These are phyloP conservation scores for Lasioglossum calceatum DNA, from an alignment of 2,888 invertebrate genomes.

Conservation along the genomic window DNA sequence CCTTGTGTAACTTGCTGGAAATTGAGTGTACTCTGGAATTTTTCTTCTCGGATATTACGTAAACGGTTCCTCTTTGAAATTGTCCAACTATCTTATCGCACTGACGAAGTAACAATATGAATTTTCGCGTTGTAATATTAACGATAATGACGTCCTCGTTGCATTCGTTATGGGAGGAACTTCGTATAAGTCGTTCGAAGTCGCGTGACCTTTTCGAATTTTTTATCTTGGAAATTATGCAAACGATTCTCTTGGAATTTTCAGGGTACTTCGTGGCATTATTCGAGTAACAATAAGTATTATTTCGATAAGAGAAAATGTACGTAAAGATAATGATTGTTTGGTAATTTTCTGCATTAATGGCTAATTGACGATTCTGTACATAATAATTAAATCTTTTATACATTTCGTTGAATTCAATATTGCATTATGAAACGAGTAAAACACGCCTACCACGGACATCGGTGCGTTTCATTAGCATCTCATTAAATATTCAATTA, in stretches of 20 bases:
- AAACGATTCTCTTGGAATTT: not conserved
- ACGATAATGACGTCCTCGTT: not conserved
- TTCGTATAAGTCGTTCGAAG: not conserved
- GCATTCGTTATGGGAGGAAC: not conserved
- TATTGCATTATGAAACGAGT: not conserved
- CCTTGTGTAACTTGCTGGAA: not conserved
- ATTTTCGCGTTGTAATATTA: not conserved
- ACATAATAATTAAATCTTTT: not conserved
- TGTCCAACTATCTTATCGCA: not conserved
- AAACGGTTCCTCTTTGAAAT: not conserved
- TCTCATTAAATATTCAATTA: not conserved
- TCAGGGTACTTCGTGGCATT: not conserved
- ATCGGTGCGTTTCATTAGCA: not conserved
- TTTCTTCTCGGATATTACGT: not conserved
- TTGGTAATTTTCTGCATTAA: not conserved
- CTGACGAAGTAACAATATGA: not conserved
- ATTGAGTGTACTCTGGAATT: not conserved
- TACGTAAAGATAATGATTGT: not conserved
- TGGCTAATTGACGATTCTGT: not conserved
- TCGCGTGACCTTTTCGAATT: not conserved
- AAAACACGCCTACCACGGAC: not conserved
- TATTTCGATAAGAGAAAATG: not conserved
- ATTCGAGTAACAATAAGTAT: not conserved
- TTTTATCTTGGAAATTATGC: not conserved
- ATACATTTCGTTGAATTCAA: not conserved